Evolutionary conservation across 2,888 invertebrate genomes (phyloP).

Genomic region (Cephus pulcher): DNA sequence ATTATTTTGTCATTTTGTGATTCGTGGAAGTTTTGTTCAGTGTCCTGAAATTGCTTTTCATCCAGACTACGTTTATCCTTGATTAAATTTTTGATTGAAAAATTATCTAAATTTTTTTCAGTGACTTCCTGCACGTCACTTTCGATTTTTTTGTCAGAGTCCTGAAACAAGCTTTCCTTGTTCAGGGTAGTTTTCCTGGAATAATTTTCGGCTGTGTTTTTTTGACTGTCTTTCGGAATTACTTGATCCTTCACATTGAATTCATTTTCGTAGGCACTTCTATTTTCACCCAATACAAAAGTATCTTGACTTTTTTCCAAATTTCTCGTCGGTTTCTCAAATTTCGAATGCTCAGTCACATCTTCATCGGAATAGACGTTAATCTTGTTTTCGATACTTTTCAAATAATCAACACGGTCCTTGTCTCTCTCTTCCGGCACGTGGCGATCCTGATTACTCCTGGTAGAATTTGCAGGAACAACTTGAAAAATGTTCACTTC

Average conservation of each 20-base stretch:
- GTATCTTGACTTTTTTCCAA: not conserved
- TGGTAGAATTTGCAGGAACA: not conserved
- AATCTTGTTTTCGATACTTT: conserved; percentile 23
- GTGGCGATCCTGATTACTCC: not conserved
- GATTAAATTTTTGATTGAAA: not conserved
- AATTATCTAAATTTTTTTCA: not conserved
- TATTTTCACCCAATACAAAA: not conserved
- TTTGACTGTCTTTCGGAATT: not conserved
- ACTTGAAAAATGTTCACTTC: not conserved
- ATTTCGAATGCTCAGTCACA: not conserved
- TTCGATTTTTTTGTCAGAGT: not conserved
- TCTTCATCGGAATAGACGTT: conserved; percentile 18
- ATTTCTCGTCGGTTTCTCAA: not conserved
- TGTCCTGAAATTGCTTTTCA: not conserved
- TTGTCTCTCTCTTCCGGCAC: not conserved
- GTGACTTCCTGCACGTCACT: not conserved
- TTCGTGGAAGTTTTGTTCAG: not conserved
- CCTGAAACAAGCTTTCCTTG: not conserved
- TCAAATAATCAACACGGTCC: not conserved
- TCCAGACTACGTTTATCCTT: not conserved
- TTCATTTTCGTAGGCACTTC: not conserved
- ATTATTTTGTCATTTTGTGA: not conserved
- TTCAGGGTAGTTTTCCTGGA: not conserved
- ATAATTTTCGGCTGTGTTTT: not conserved
- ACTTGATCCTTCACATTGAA: not conserved